Evolutionary conservation across 2,113 vertebrate species (phyloP).

Genomic region (Pomatorhinus ruficollis): DNA sequence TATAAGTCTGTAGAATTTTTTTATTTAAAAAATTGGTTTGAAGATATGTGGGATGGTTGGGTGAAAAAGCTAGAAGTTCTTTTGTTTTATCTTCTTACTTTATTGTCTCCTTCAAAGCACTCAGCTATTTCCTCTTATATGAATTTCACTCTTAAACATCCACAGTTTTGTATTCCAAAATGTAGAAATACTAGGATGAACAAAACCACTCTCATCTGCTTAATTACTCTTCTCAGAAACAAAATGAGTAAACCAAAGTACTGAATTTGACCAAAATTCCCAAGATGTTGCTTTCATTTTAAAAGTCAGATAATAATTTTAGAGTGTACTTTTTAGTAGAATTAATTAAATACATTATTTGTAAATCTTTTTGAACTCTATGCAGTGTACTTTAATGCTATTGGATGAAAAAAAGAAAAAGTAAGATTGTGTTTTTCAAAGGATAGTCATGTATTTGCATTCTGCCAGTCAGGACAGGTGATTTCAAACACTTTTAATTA

Average conservation of each 20-base stretch:
- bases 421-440: neutral
- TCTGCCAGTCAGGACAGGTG: neutral
- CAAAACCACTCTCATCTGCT: neutral
- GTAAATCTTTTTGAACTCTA: neutral
- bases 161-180: neutral
- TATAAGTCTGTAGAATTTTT: neutral
- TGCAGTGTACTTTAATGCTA: neutral
- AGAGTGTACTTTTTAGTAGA: neutral
- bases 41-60: neutral
- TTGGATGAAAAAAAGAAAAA: neutral
- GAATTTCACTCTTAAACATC: neutral
- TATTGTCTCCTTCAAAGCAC: neutral
- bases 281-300: neutral
- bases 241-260: neutral
- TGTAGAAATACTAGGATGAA: neutral
- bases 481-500: neutral
- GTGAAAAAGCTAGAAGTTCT: neutral
- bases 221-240: neutral
- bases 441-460: neutral
- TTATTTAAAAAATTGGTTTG: neutral
- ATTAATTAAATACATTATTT: neutral
- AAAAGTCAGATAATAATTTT: neutral
- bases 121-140: neutral
- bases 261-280: neutral
- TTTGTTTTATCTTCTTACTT: neutral